phyloP scores from a whole-genome alignment of 2,888 invertebrate species.

The Temnothorax ravouxi region DNA sequence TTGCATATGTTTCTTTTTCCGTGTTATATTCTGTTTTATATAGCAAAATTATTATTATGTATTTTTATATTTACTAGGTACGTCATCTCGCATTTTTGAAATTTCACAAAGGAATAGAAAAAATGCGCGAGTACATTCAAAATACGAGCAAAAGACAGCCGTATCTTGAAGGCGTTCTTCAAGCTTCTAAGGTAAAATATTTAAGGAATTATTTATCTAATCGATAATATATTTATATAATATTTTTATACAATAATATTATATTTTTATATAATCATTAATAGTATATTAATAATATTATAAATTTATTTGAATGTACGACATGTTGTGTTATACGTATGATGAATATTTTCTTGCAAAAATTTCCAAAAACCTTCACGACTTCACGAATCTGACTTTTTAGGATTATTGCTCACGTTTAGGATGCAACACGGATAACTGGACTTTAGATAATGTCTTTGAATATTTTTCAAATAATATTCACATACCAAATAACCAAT shows the following conservation, averaged over 20 bases:
- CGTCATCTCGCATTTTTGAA: constrained; percentile 74
- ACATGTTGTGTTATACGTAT: constrained; percentile 21
- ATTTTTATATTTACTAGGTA: constrained; percentile 67
- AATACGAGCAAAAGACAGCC: constrained; percentile 68
- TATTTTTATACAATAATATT: not conserved
- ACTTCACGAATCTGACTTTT: constrained; percentile 36
- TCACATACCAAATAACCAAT: not conserved
- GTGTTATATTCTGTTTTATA: not conserved
- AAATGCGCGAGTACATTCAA: constrained; percentile 73
- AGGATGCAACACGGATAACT: constrained; percentile 74
- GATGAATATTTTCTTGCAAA: constrained; percentile 21
- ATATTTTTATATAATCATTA: not conserved
- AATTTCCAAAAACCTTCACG: constrained; percentile 16
- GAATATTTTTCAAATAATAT: constrained; percentile 65
- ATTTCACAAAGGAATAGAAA: constrained; percentile 77
- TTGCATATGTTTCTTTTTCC: not conserved
- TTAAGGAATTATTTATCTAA: constrained; percentile 6
- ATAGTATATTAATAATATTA: not conserved
- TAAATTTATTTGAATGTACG: constrained; percentile 17
- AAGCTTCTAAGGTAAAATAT: constrained; percentile 77
- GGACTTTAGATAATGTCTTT: constrained; percentile 74
- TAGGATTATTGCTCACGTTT: constrained; percentile 78
- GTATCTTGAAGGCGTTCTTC: constrained; percentile 75
- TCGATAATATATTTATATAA: not conserved
- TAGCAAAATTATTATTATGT: constrained; percentile 11